Percentiles rank a stretch among this genome's conserved stretches.
These are phyloP conservation scores for Vireo griseus DNA, from an alignment of 2,797 vertebrate species.

Conservation along the genomic window DNA sequence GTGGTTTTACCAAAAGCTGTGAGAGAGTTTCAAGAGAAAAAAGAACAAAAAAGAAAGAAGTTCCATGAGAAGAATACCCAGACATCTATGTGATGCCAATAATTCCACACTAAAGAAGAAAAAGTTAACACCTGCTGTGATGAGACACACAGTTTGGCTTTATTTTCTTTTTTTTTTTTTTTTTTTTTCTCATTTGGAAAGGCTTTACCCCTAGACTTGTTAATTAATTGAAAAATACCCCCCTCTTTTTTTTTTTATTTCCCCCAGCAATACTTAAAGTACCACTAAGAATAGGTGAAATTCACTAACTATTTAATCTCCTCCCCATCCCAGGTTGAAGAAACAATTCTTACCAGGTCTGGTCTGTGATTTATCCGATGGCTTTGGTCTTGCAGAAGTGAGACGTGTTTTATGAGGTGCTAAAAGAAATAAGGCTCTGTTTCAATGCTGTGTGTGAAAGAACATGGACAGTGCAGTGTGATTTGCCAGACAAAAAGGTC, in stretches of 20 bases:
- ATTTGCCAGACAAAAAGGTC: slow-evolving; percentile 3
- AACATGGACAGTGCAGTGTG: neutral
- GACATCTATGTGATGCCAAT: neutral
- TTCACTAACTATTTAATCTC: neutral
- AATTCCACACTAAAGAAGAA: neutral
- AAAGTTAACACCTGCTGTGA: neutral
- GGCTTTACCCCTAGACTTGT: neutral
- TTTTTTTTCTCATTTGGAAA: neutral
- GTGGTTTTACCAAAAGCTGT: slow-evolving; percentile 67
- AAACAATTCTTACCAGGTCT: slow-evolving; percentile 66
- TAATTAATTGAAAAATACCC: neutral
- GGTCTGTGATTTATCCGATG: slow-evolving; percentile 43
- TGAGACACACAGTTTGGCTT: neutral
- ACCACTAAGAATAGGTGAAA: neutral
- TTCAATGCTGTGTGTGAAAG: neutral
- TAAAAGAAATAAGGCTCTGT: slow-evolving; percentile 61
- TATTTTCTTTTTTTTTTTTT: fast-evolving
- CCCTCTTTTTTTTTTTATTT: fast-evolving
- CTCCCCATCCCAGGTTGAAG: neutral
- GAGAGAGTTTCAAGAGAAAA: neutral
- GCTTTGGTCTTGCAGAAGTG: slow-evolving; percentile 65
- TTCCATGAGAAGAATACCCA: neutral
- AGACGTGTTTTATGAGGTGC: slow-evolving; percentile 62
- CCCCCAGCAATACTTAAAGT: neutral
- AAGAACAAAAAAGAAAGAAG: neutral